phyloP scores from a whole-genome alignment of 2,113 vertebrate genomes.

The Enhydra lutris region DNA sequence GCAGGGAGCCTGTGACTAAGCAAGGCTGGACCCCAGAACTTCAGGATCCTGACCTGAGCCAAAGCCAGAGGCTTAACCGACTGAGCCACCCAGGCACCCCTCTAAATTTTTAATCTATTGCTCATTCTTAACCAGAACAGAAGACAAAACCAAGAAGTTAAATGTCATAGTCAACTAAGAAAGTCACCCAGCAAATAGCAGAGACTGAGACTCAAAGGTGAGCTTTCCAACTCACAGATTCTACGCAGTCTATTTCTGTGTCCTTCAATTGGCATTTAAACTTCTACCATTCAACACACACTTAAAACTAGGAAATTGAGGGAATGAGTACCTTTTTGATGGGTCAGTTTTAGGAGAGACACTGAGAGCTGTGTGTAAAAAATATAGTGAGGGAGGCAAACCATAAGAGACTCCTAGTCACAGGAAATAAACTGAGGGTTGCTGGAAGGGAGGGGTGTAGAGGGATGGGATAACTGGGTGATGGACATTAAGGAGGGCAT shows the following conservation, averaged over 20 bases:
- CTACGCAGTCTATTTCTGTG: background rate
- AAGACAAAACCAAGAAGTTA: background rate
- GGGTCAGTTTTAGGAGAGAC: background rate
- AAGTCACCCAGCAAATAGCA: background rate
- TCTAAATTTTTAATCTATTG: background rate
- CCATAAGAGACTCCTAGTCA: background rate
- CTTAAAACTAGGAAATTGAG: background rate
- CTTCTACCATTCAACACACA: background rate
- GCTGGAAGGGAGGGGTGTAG: background rate
- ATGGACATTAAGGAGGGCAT: background rate
- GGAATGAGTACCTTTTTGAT: background rate
- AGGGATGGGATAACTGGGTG: background rate
- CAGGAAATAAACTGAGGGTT: background rate
- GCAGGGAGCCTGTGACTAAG: background rate
- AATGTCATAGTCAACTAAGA: background rate
- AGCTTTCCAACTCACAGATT: background rate
- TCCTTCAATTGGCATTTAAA: too few species aligned
- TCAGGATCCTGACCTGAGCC: background rate
- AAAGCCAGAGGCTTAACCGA: background rate
- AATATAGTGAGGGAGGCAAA: background rate
- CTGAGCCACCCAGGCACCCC: background rate
- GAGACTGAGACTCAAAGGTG: background rate
- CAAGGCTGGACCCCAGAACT: background rate
- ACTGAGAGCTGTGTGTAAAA: background rate
- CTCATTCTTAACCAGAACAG: background rate